These are phyloP conservation scores for Apostichopus parvimensis DNA, from an alignment of 35 echinoderm and acorn worm species.

Conservation along the genomic window DNA sequence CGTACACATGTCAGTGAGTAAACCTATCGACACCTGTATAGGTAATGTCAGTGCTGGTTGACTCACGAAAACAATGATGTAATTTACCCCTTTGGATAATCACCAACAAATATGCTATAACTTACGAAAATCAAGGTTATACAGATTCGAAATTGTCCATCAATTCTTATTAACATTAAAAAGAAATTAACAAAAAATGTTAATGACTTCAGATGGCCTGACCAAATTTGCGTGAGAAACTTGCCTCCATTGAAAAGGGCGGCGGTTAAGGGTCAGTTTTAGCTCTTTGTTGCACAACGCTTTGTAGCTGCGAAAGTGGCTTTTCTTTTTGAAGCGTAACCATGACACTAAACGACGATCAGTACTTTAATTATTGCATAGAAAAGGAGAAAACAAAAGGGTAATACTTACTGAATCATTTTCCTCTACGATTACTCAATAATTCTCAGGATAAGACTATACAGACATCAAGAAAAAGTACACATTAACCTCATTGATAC, in stretches of 20 bases:
- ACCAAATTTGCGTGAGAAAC: neutral
- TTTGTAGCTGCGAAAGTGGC: too few species aligned
- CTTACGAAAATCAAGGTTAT: neutral
- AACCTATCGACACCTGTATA: conserved; percentile 6
- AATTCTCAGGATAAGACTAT: too few species aligned
- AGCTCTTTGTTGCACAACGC: too few species aligned
- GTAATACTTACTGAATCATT: too few species aligned
- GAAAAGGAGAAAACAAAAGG: too few species aligned
- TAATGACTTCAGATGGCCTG: neutral
- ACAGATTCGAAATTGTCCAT: neutral
- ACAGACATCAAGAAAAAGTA: too few species aligned
- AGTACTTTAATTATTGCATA: too few species aligned
- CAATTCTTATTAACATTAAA: neutral
- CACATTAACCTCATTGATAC: too few species aligned
- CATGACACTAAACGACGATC: too few species aligned
- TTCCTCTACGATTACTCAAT: too few species aligned
- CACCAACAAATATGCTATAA: neutral
- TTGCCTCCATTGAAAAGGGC: conserved; percentile 23
- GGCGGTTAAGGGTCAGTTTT: neutral
- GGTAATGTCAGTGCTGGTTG: neutral
- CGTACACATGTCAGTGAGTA: conserved; percentile 35
- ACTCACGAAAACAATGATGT: neutral
- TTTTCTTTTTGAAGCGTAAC: too few species aligned
- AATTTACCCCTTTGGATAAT: neutral
- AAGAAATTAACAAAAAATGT: conserved; percentile 14